Evolutionary conservation across 1,140 invertebrate genomes (phyloP).

Genomic region (Colletes latitarsis): DNA sequence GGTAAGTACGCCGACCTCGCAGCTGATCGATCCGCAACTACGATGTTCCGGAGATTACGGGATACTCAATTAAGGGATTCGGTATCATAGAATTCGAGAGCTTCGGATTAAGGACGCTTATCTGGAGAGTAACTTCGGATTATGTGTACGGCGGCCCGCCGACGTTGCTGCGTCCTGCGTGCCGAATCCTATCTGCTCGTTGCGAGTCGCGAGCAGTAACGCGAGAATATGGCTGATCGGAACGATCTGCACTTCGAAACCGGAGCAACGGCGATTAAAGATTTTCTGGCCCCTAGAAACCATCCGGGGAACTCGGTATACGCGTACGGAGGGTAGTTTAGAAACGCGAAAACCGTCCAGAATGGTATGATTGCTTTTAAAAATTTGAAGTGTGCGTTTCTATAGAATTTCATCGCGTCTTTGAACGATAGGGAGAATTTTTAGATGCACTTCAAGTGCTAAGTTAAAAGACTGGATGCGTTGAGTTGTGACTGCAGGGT

Average conservation of each 20-base stretch:
- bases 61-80: constrained; percentile 71
- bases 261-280: too few species aligned
- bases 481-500: too few species aligned
- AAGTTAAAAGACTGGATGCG: too few species aligned
- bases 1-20: constrained; percentile 17
- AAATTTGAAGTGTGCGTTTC: too few species aligned
- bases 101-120: constrained; percentile 67
- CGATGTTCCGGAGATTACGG: constrained; percentile 65
- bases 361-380: too few species aligned
- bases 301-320: too few species aligned
- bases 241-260: neutral
- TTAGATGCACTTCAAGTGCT: too few species aligned
- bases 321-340: too few species aligned
- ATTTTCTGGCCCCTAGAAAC: too few species aligned
- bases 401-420: too few species aligned
- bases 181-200: constrained; percentile 1
- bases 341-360: too few species aligned
- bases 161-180: constrained; percentile 5
- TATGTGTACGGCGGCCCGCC: constrained; percentile 26
- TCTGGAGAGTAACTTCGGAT: constrained; percentile 63
- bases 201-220: neutral
- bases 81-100: constrained; percentile 70
- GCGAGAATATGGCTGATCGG: neutral
- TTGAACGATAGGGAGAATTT: too few species aligned
- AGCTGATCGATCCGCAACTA: constrained; percentile 59